A percentile compares a stretch with the other conserved stretches of the same genome.
These are phyloP conservation scores for Microctonus hyperodae DNA, from an alignment of 2,888 invertebrate species.

Conservation along the genomic window DNA sequence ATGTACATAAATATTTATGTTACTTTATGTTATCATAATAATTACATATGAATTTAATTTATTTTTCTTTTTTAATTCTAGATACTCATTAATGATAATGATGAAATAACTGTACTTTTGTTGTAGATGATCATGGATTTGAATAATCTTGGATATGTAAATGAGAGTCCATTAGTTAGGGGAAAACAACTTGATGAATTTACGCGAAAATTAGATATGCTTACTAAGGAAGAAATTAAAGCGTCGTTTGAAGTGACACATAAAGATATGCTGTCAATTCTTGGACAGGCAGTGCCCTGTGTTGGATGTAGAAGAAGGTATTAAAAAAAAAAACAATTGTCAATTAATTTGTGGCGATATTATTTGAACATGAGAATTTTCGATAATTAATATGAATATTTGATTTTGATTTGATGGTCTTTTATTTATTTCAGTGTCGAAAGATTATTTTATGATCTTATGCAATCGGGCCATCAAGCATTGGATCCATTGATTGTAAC, in stretches of 20 bases:
- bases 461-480: slow-evolving; percentile 84
- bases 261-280: slow-evolving; percentile 81
- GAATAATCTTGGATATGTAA: slow-evolving; percentile 83
- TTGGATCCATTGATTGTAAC: slow-evolving; percentile 86
- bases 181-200: slow-evolving; percentile 88
- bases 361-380: not conserved
- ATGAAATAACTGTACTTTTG: not conserved
- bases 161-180: slow-evolving; percentile 80
- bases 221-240: slow-evolving; percentile 80
- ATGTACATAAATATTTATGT: too few species aligned
- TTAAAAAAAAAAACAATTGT: too few species aligned
- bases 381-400: slow-evolving; percentile 16
- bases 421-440: slow-evolving; percentile 75
- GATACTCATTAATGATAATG: not conserved
- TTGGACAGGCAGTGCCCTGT: slow-evolving; percentile 92
- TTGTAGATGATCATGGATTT: slow-evolving; percentile 92
- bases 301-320: slow-evolving; percentile 93
- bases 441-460: slow-evolving; percentile 84
- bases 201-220: slow-evolving; percentile 79
- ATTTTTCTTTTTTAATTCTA: not conserved
- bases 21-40: too few species aligned
- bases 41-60: not conserved
- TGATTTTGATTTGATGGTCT: slow-evolving; percentile 1
- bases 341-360: too few species aligned
- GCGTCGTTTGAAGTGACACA: slow-evolving; percentile 84